Conservation (phyloP, 2,888 invertebrate species). For the Aromia moschata region DNA sequence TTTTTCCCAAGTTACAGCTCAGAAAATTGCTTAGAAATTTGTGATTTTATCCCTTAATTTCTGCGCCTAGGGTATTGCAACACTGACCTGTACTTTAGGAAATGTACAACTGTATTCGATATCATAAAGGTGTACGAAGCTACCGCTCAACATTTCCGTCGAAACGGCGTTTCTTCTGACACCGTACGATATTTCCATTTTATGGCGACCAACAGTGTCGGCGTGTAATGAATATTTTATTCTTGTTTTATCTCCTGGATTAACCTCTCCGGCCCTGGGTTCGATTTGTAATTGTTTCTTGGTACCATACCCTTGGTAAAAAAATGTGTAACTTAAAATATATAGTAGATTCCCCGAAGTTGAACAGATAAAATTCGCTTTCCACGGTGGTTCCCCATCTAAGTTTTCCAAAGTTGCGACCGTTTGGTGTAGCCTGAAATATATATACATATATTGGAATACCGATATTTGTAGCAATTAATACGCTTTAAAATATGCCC, state of each 20-base stretch:
- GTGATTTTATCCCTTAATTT: background rate
- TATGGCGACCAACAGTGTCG: constrained; percentile 51
- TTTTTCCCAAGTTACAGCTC: too few relatives aligned
- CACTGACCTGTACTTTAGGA: constrained; percentile 57
- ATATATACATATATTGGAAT: too few relatives aligned
- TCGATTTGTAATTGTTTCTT: constrained; percentile 29
- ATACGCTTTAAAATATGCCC: too few relatives aligned
- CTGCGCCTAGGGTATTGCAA: too few relatives aligned
- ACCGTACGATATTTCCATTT: constrained; percentile 55
- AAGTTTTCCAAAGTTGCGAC: constrained; percentile 54
- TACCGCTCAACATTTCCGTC: constrained; percentile 36
- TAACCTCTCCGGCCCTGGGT: constrained; percentile 39
- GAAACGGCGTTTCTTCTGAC: constrained; percentile 47
- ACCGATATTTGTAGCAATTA: too few relatives aligned
- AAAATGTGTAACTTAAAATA: constrained; percentile 53
- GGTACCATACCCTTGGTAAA: constrained; percentile 21
- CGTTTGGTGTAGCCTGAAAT: constrained; percentile 59
- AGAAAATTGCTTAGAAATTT: constrained; percentile 3
- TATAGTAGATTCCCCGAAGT: constrained; percentile 60
- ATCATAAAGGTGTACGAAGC: constrained; percentile 47
- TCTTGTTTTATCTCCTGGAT: constrained; percentile 49
- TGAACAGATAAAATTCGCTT: constrained; percentile 58
- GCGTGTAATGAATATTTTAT: constrained; percentile 54
- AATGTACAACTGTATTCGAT: constrained; percentile 54
- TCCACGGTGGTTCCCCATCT: constrained; percentile 49